Evolutionary conservation across 2,797 vertebrate genomes (phyloP).

Genomic region (Silurus lanzhouensis): DNA sequence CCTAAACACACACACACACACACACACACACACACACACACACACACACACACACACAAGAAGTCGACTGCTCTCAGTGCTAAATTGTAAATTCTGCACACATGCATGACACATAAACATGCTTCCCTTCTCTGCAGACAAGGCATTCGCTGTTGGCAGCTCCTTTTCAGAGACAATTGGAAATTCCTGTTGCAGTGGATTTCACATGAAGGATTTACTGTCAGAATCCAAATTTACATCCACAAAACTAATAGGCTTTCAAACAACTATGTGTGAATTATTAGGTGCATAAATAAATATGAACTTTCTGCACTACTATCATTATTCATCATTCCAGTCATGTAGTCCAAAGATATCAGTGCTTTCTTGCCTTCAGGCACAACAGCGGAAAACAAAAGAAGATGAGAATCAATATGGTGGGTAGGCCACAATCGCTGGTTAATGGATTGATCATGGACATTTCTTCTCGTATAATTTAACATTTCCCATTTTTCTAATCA

Average conservation of each 20-base stretch:
- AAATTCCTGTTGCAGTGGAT: constrained; percentile 22
- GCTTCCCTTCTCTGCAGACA: background rate
- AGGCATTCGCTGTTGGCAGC: constrained; percentile 27
- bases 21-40: constrained; percentile 35
- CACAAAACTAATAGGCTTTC: constrained; percentile 6
- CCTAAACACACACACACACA: constrained; percentile 41
- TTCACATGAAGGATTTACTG: constrained; percentile 29
- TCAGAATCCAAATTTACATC: constrained; percentile 16
- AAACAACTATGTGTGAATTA: constrained; percentile 22
- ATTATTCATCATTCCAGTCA: constrained; percentile 17
- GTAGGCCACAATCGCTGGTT: constrained; percentile 27
- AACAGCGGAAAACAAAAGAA: constrained; percentile 4
- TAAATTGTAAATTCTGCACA: constrained; percentile 44
- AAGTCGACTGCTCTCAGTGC: constrained; percentile 57
- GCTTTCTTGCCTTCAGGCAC: background rate
- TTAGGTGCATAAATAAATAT: constrained; percentile 31
- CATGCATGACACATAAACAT: constrained; percentile 23
- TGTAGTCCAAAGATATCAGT: constrained; percentile 10
- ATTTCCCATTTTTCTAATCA: constrained; percentile 12
- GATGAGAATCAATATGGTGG: constrained; percentile 12
- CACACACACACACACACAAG: constrained; percentile 20
- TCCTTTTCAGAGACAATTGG: constrained; percentile 25
- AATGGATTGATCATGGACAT: constrained; percentile 16
- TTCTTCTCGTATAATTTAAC: constrained; percentile 22
- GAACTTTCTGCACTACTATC: background rate